phyloP scores from a whole-genome alignment of 2,888 invertebrate genomes.

The Mythimna ferrago region DNA sequence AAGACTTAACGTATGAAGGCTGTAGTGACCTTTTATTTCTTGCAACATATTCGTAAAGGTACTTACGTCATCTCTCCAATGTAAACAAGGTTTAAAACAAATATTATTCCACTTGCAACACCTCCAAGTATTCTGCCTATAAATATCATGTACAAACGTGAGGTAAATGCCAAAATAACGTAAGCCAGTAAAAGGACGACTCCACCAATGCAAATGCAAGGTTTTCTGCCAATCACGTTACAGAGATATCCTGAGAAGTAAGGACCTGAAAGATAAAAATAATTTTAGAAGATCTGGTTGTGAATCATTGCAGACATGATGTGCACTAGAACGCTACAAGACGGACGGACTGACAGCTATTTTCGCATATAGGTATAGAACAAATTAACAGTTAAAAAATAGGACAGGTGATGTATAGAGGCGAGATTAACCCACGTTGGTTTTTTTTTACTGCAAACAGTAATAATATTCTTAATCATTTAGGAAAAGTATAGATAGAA shows the following conservation, averaged over 20 bases:
- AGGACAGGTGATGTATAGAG: too few species aligned
- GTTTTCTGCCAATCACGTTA: slow-evolving; percentile 71
- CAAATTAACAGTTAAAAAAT: too few species aligned
- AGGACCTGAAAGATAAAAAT: slow-evolving; percentile 66
- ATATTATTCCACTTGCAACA: slow-evolving; percentile 13
- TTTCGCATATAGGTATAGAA: too few species aligned
- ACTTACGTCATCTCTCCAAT: slow-evolving; percentile 50
- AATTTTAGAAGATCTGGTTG: neutral
- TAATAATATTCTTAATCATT: too few species aligned
- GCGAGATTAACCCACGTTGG: too few species aligned
- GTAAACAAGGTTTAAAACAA: slow-evolving; percentile 40
- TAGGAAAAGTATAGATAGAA: too few species aligned
- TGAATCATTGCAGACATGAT: too few species aligned
- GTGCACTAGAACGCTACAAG: too few species aligned
- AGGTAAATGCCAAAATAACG: slow-evolving; percentile 61
- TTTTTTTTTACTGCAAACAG: too few species aligned
- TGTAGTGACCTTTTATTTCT: neutral
- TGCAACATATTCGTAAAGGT: neutral
- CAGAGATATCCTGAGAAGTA: slow-evolving; percentile 68
- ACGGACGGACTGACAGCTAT: too few species aligned
- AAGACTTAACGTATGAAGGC: too few species aligned
- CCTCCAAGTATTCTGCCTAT: slow-evolving; percentile 50
- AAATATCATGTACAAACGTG: slow-evolving; percentile 65
- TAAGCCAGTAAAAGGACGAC: slow-evolving; percentile 50
- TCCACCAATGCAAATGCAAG: slow-evolving; percentile 66